Conservation (phyloP, 2,113 vertebrate species). For the Aphyosemion australe region DNA sequence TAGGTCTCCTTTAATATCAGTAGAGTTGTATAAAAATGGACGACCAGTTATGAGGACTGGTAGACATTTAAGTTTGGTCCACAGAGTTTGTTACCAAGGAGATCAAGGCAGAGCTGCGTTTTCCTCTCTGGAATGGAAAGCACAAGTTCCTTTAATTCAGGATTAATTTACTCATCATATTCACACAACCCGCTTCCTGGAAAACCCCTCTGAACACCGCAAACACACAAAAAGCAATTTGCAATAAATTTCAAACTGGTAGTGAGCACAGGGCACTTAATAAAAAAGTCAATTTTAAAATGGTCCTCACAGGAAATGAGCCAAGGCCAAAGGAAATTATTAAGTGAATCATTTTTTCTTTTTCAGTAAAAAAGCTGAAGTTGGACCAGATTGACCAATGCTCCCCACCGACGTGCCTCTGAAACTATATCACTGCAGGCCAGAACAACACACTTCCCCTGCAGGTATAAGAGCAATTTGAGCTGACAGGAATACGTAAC, state of each 20-base stretch:
- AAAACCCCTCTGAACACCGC: background rate
- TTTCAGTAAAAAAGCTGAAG: background rate
- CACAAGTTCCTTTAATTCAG: too few relatives aligned
- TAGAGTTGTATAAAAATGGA: too few relatives aligned
- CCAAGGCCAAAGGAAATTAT: background rate
- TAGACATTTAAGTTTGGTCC: too few relatives aligned
- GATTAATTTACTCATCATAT: too few relatives aligned
- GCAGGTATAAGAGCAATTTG: conserved; percentile 11
- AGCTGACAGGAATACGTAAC: conserved; percentile 19
- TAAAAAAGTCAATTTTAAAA: background rate
- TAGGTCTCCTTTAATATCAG: too few relatives aligned
- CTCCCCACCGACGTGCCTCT: background rate
- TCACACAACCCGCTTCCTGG: too few relatives aligned
- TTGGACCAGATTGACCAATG: background rate
- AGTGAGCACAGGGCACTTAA: background rate
- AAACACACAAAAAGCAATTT: background rate
- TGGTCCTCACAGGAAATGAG: background rate
- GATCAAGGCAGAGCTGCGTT: too few relatives aligned
- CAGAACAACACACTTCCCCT: conserved; percentile 3
- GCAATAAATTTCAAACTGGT: background rate
- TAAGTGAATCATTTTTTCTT: background rate
- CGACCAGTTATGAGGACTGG: too few relatives aligned
- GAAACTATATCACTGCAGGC: background rate
- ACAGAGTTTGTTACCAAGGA: too few relatives aligned
- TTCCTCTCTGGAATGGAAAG: too few relatives aligned